Conservation (phyloP, 2,113 vertebrate genomes). For the Eleginops maclovinus region DNA sequence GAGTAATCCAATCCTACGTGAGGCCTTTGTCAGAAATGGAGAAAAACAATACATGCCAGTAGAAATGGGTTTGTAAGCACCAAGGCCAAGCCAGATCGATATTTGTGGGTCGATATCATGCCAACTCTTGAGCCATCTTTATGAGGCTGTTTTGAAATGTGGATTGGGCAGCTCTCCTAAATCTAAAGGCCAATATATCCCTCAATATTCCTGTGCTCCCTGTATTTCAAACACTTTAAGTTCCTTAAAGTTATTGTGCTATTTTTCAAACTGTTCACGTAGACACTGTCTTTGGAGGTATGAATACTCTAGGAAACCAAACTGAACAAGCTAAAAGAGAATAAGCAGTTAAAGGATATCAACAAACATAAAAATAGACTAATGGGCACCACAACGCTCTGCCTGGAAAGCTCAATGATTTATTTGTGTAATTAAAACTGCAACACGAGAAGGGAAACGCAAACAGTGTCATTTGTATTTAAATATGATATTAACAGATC, state of each 20-base stretch:
- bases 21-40: slow-evolving; percentile 34
- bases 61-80: slow-evolving; percentile 46
- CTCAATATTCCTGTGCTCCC: slow-evolving; percentile 11
- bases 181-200: slow-evolving; percentile 36
- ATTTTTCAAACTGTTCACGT: slow-evolving; percentile 14
- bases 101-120: slow-evolving; percentile 40
- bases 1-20: slow-evolving; percentile 38
- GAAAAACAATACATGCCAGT: slow-evolving; percentile 22
- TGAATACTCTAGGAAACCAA: slow-evolving; percentile 5
- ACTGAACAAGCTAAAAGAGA: neutral
- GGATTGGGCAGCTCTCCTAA: slow-evolving; percentile 37
- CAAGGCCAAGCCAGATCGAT: slow-evolving; percentile 54
- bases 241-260: slow-evolving; percentile 27
- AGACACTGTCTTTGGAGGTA: neutral
- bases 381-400: neutral
- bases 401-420: slow-evolving; percentile 5
- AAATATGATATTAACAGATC: neutral
- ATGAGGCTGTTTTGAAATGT: slow-evolving; percentile 65
- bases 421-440: neutral
- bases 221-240: slow-evolving; percentile 21
- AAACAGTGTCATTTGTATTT: neutral
- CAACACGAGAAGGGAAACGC: neutral
- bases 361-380: neutral
- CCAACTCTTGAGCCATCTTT: slow-evolving; percentile 49
- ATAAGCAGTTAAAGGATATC: neutral